Evolutionary conservation across 2,888 invertebrate genomes (phyloP).

Genomic region (Coremacera marginata): DNA sequence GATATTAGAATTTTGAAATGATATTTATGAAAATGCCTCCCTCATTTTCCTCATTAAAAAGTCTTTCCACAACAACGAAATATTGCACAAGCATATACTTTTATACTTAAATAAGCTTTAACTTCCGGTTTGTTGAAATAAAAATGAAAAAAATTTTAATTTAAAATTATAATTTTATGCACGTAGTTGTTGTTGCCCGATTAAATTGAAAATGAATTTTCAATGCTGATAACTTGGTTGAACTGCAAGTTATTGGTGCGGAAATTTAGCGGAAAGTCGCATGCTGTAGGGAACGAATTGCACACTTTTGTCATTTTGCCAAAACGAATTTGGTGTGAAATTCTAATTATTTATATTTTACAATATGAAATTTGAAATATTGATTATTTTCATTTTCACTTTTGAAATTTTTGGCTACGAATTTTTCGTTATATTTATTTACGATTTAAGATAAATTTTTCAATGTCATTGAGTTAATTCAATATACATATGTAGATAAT

Average conservation of each 20-base stretch:
- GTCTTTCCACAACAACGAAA: too few relatives aligned
- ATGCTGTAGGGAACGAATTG: neutral
- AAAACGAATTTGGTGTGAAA: neutral
- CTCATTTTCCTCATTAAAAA: too few relatives aligned
- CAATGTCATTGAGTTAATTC: neutral
- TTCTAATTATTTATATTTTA: neutral
- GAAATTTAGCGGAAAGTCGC: neutral
- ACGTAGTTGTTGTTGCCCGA: neutral
- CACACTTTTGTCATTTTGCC: constrained; percentile 3
- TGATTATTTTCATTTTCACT: neutral
- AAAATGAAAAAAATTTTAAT: neutral
- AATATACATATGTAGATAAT: neutral
- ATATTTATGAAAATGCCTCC: neutral
- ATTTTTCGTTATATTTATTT: too few relatives aligned
- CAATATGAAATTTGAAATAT: neutral
- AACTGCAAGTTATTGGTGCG: constrained; percentile 17
- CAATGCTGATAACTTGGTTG: constrained; percentile 26
- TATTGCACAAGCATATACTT: too few relatives aligned
- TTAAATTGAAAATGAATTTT: constrained; percentile 16
- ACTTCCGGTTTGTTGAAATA: neutral
- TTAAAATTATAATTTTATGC: neutral
- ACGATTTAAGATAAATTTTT: neutral
- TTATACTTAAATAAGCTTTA: too few relatives aligned
- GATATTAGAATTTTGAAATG: neutral
- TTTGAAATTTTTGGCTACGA: too few relatives aligned